Percentiles rank a stretch among this genome's conserved stretches.
Evolutionary conservation across 2,888 invertebrate species (phyloP).

Genomic region (Diarsia mendica): DNA sequence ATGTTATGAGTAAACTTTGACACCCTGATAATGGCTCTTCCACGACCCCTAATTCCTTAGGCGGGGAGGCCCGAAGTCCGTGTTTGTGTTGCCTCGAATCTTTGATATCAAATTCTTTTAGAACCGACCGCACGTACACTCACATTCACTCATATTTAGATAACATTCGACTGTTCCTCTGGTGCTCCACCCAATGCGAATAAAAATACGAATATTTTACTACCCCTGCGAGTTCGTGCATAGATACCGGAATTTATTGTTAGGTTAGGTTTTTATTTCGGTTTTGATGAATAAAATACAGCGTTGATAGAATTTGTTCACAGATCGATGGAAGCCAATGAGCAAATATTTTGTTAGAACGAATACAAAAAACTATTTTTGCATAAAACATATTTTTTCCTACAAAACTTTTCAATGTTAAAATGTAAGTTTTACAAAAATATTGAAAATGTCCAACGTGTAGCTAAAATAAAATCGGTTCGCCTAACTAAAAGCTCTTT

Average conservation of each 20-base stretch:
- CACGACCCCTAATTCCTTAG: constrained; percentile 45
- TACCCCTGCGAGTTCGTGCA: constrained; percentile 71
- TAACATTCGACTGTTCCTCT: constrained; percentile 85
- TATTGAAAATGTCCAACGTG: not conserved
- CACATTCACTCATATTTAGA: constrained; percentile 86
- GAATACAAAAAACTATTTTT: not conserved
- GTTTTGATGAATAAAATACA: constrained; percentile 64
- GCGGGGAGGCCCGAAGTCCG: constrained; percentile 57
- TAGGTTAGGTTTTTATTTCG: constrained; percentile 69
- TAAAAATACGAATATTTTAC: constrained; percentile 84
- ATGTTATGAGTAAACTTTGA: constrained; percentile 3
- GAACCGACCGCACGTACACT: constrained; percentile 84
- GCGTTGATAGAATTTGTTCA: constrained; percentile 50
- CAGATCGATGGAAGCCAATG: constrained; percentile 45
- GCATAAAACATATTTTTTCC: not conserved
- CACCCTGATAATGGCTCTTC: constrained; percentile 40
- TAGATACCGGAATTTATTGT: constrained; percentile 76
- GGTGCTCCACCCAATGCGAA: constrained; percentile 78
- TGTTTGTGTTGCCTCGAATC: constrained; percentile 77
- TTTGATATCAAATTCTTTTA: constrained; percentile 89
- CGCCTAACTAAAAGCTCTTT: constrained; percentile 11
- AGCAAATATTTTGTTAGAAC: constrained; percentile 31
- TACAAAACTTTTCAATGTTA: too few relatives aligned
- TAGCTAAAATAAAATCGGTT: not conserved
- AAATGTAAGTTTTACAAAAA: not conserved